Percentiles rank a stretch among this genome's conserved stretches.
These are phyloP conservation scores for Cheirogaleus major DNA, from an alignment of 2,797 vertebrate species.

Conservation along the genomic window DNA sequence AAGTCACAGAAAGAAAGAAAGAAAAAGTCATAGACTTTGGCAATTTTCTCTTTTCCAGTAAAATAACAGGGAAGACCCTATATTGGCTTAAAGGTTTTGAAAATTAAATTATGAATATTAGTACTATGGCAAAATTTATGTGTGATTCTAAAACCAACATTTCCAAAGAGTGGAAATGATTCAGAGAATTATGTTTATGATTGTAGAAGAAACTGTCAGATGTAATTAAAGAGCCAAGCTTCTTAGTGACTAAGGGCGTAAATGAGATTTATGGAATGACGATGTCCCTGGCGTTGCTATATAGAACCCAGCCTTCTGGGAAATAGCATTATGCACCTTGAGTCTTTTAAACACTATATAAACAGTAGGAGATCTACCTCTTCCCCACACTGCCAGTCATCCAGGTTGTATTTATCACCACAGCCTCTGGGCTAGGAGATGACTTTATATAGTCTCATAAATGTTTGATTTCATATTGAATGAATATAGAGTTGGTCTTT, in stretches of 20 bases:
- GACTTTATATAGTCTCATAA: not conserved
- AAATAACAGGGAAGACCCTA: constrained; percentile 20
- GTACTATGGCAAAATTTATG: constrained; percentile 12
- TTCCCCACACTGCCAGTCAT: not conserved
- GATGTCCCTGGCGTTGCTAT: not conserved
- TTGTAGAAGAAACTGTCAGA: constrained; percentile 49
- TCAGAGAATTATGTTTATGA: constrained; percentile 55
- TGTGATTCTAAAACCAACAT: constrained; percentile 51
- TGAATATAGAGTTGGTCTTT: not conserved
- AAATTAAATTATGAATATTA: constrained; percentile 57
- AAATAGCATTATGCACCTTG: not conserved
- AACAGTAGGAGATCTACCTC: not conserved
- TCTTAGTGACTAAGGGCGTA: constrained; percentile 39
- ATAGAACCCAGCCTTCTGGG: constrained; percentile 17
- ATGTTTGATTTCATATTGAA: not conserved
- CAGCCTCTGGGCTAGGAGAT: not conserved
- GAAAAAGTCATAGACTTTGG: not conserved
- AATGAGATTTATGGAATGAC: constrained; percentile 47
- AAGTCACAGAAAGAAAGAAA: too few relatives aligned
- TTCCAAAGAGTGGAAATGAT: constrained; percentile 60
- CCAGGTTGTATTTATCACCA: not conserved
- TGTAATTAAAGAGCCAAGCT: constrained; percentile 40
- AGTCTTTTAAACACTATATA: not conserved
- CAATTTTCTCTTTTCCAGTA: constrained; percentile 27
- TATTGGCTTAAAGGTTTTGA: constrained; percentile 46